Evolutionary conservation across 2,113 vertebrate species (phyloP).

Genomic region (Morone chrysops): DNA sequence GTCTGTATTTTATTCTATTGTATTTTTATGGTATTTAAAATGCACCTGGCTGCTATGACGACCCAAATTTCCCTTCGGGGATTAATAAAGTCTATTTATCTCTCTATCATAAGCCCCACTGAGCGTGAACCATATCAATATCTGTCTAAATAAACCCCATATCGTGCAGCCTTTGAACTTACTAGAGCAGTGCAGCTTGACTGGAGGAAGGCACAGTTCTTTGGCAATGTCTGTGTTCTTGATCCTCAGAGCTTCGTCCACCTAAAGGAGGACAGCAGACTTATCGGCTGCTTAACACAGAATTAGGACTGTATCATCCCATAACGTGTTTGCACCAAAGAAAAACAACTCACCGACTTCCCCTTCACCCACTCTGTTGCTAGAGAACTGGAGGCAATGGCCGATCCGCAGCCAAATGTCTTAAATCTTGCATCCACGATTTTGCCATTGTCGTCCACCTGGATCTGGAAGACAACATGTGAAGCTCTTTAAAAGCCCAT

Average conservation of each 20-base stretch:
- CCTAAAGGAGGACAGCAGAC: slow-evolving; percentile 76
- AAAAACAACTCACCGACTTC: slow-evolving; percentile 89
- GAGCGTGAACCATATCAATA: too few species aligned
- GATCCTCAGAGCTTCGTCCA: slow-evolving; percentile 94
- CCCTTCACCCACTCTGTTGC: slow-evolving; percentile 97
- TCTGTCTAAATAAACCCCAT: too few species aligned
- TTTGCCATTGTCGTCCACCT: slow-evolving; percentile 90
- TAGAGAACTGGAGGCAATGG: slow-evolving; percentile 94
- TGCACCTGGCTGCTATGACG: too few species aligned
- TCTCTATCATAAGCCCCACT: too few species aligned
- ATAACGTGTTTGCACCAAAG: too few species aligned
- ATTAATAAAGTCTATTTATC: too few species aligned
- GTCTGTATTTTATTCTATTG: too few species aligned
- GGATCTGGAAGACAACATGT: slow-evolving; percentile 80
- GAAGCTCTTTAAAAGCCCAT: neutral
- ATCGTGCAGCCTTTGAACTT: slow-evolving; percentile 70
- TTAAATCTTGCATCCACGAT: slow-evolving; percentile 94
- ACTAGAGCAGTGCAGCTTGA: slow-evolving; percentile 99
- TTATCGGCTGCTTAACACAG: neutral
- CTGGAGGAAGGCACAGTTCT: slow-evolving; percentile 95
- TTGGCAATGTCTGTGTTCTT: slow-evolving; percentile 97
- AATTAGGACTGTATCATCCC: neutral
- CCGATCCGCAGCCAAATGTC: slow-evolving; percentile 95
- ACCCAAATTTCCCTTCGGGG: too few species aligned
- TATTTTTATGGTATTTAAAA: too few species aligned